Percentiles rank a stretch among this genome's conserved stretches.
These are phyloP conservation scores for Rhopalosiphum maidis DNA, from an alignment of 1,140 invertebrate species.

Conservation along the genomic window DNA sequence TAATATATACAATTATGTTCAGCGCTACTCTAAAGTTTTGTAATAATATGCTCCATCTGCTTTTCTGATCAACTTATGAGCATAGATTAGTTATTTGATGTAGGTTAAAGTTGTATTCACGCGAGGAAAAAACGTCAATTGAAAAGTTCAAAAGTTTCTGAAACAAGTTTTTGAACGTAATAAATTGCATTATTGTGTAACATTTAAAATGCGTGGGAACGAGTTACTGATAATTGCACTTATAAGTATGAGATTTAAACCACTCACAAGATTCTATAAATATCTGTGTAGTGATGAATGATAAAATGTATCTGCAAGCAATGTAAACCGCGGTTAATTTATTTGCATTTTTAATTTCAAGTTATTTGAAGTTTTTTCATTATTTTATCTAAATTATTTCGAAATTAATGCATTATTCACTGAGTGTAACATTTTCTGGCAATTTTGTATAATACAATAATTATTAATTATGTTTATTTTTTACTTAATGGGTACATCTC, in stretches of 20 bases:
- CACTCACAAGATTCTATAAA: background rate
- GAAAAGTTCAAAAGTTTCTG: background rate
- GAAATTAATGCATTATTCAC: background rate
- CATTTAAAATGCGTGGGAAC: background rate
- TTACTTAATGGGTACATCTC: no score
- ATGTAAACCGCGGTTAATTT: no score
- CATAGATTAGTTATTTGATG: background rate
- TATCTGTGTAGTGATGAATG: background rate
- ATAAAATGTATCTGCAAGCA: background rate
- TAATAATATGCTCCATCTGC: background rate
- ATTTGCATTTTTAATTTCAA: no score
- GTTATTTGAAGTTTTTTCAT: no score
- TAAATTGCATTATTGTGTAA: background rate
- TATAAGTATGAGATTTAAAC: background rate
- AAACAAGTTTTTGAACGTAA: background rate
- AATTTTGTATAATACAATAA: background rate
- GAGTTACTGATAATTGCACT: background rate
- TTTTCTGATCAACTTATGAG: background rate
- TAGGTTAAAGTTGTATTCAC: background rate
- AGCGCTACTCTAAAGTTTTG: background rate
- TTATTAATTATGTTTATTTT: no score
- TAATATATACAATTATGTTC: background rate
- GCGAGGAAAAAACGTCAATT: background rate
- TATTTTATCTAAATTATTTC: no score
- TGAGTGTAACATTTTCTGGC: background rate